Conservation (phyloP, 2,113 vertebrate species). For the Phodopus roborovskii region DNA sequence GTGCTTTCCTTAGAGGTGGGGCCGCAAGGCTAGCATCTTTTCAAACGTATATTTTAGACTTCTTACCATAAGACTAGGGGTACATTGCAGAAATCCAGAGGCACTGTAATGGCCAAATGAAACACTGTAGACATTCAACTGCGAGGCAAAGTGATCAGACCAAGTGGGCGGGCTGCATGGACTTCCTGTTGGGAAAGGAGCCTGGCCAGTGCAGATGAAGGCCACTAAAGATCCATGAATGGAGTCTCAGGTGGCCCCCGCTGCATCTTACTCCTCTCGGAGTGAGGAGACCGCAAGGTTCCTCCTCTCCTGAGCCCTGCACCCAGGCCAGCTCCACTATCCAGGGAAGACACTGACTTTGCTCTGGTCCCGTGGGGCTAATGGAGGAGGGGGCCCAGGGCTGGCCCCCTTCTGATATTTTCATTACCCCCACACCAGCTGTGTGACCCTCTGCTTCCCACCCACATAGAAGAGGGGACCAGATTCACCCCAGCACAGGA, state of each 20-base stretch:
- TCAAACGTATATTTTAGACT: not conserved
- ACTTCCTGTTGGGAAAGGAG: not conserved
- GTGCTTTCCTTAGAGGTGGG: not conserved
- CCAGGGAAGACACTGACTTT: not conserved
- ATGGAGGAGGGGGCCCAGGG: no score
- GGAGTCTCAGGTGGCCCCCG: no score
- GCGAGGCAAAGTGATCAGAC: not conserved
- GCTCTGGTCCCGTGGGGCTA: not conserved
- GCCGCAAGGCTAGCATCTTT: not conserved
- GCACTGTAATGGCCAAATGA: not conserved
- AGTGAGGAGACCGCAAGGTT: slow-evolving; percentile 48
- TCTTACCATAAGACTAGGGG: not conserved
- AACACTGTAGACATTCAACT: not conserved
- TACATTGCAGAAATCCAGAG: not conserved
- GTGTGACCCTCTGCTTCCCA: not conserved
- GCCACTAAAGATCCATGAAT: not conserved
- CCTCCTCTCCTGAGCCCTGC: not conserved
- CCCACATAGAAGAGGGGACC: not conserved
- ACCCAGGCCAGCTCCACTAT: accelerated
- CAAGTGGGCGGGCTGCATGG: not conserved
- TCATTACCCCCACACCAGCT: not conserved
- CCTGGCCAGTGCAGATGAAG: not conserved
- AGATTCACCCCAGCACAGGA: not conserved
- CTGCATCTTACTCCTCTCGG: not conserved
- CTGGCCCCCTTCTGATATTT: not conserved